Conservation (phyloP, 1,140 invertebrate genomes). For the Trichoplusia ni region DNA sequence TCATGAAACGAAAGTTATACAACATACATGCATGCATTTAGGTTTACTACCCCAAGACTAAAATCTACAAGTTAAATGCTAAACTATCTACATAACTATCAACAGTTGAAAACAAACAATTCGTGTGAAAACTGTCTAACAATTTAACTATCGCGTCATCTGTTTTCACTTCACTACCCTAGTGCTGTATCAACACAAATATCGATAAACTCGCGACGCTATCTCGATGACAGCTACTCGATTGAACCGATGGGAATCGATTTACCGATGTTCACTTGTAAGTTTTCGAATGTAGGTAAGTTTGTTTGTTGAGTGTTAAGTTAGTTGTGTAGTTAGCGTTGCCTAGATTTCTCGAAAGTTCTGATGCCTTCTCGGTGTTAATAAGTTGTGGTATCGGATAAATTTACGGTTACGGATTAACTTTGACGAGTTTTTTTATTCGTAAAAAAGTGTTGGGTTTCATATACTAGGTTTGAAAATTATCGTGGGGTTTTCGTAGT, state of each 20-base stretch:
- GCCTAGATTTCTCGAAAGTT: background rate
- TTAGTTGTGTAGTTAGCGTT: background rate
- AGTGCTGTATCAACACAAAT: slow-evolving; percentile 30
- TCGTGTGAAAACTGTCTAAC: background rate
- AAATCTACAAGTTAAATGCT: background rate
- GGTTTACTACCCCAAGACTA: no score
- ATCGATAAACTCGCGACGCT: slow-evolving; percentile 30
- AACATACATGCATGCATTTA: no score
- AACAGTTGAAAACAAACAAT: background rate
- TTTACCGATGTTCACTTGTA: slow-evolving; percentile 19
- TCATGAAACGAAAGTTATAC: no score
- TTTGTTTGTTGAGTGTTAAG: slow-evolving; percentile 3
- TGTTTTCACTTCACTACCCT: slow-evolving; percentile 26
- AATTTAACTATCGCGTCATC: slow-evolving; percentile 28
- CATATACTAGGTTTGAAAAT: no score
- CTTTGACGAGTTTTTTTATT: no score
- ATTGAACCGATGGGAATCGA: slow-evolving; percentile 32
- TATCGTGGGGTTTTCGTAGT: no score
- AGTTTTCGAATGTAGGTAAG: slow-evolving; percentile 1
- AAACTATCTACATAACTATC: background rate
- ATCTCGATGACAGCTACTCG: slow-evolving; percentile 31
- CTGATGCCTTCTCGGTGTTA: background rate
- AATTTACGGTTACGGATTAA: no score
- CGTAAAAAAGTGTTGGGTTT: no score
- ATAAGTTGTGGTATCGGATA: background rate